Conservation (phyloP, 2,113 vertebrate genomes). For the Pachyramphus minor region DNA sequence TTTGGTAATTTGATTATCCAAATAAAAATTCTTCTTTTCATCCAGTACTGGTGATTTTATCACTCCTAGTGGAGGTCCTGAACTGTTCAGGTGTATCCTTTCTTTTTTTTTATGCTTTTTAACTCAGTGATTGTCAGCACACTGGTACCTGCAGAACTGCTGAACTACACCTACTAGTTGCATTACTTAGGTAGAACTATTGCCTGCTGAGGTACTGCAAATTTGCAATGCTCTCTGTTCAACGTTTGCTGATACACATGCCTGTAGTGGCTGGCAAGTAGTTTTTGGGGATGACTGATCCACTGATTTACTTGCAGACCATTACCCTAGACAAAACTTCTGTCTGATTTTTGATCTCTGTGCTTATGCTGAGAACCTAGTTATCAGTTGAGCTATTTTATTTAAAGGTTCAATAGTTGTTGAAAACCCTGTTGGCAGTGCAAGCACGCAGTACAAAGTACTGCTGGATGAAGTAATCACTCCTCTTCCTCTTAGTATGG, state of each 20-base stretch:
- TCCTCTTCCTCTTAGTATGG: background rate
- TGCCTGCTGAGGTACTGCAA: background rate
- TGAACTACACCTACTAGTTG: background rate
- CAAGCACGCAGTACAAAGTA: background rate
- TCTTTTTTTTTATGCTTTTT: background rate
- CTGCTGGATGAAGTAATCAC: background rate
- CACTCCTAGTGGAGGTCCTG: background rate
- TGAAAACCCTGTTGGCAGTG: background rate
- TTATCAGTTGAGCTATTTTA: background rate
- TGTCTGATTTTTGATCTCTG: background rate
- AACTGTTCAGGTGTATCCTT: background rate
- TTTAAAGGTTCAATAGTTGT: background rate
- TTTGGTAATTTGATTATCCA: background rate
- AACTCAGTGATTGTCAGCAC: background rate
- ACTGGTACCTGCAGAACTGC: background rate
- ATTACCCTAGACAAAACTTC: background rate
- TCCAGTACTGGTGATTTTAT: background rate
- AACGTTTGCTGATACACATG: background rate
- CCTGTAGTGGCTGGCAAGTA: background rate
- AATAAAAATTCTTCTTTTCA: background rate
- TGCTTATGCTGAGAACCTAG: background rate
- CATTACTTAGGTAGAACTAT: background rate
- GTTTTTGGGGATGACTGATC: background rate
- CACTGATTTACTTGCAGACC: background rate
- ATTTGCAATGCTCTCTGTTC: background rate